Evolutionary conservation across 2,113 vertebrate species (phyloP).

Genomic region (Sebastes schlegelii): DNA sequence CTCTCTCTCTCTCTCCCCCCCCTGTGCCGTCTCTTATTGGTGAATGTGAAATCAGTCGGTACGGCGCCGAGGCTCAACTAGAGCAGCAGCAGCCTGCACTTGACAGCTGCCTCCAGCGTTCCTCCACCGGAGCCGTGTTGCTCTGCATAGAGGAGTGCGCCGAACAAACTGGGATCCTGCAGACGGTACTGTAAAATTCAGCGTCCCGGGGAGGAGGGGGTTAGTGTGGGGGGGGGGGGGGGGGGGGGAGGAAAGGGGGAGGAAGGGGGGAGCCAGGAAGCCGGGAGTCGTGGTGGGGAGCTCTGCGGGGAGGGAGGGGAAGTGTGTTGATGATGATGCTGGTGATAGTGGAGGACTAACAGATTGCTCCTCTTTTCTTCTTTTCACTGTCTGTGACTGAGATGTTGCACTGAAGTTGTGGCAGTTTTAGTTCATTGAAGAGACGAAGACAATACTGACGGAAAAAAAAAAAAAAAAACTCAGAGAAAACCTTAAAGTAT

Average conservation of each 20-base stretch:
- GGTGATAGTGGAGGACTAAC: constrained; percentile 64
- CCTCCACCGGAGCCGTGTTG: constrained; percentile 75
- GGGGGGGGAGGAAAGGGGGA: neutral
- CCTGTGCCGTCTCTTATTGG: constrained; percentile 79
- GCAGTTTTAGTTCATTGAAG: constrained; percentile 65
- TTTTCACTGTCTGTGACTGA: constrained; percentile 52
- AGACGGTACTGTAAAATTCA: constrained; percentile 79
- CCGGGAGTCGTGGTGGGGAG: constrained; percentile 47
- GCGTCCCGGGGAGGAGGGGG: constrained; percentile 52
- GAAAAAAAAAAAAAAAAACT: neutral
- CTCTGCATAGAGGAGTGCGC: constrained; percentile 72
- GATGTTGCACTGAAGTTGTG: constrained; percentile 62
- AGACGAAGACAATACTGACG: constrained; percentile 47
- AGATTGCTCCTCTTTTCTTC: constrained; percentile 61
- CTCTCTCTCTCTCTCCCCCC: constrained; percentile 37
- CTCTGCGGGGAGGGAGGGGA: constrained; percentile 26
- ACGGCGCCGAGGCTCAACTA: constrained; percentile 73
- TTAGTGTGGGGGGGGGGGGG: constrained; percentile 7
- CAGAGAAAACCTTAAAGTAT: constrained; percentile 52
- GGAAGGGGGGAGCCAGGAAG: constrained; percentile 41
- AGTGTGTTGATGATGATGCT: constrained; percentile 62
- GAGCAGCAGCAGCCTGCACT: constrained; percentile 73
- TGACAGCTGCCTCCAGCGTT: constrained; percentile 83
- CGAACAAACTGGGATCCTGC: constrained; percentile 72
- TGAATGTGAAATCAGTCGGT: constrained; percentile 77